Percentiles rank a stretch among this genome's conserved stretches.
phyloP scores from a whole-genome alignment of 2,797 vertebrate species.

The Rallus crepitans region DNA sequence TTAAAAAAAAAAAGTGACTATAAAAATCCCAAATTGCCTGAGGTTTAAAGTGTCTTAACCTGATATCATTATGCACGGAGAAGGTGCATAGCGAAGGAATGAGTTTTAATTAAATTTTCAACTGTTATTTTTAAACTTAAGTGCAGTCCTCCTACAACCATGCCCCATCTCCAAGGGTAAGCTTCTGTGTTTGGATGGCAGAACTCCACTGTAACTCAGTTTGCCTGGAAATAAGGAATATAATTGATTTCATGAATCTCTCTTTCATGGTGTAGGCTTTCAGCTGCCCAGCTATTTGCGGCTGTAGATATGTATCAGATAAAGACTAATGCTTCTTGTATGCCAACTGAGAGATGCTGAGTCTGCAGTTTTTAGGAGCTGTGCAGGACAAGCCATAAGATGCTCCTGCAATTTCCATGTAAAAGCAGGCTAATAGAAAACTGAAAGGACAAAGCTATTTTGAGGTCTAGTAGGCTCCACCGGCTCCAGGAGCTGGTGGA shows the following conservation, averaged over 20 bases:
- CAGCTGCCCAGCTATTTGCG: not conserved
- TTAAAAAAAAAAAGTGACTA: not conserved
- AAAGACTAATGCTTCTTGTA: not conserved
- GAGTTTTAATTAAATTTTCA: conserved; percentile 41
- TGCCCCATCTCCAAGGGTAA: not conserved
- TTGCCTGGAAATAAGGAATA: not conserved
- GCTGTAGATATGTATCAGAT: not conserved
- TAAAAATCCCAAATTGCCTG: conserved; percentile 17
- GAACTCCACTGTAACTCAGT: not conserved
- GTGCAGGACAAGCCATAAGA: not conserved
- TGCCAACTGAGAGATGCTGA: not conserved
- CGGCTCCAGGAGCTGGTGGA: not conserved
- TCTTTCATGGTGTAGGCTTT: not conserved
- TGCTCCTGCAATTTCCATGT: not conserved
- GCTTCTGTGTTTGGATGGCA: not conserved
- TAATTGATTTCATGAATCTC: not conserved
- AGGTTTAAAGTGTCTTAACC: conserved; percentile 2
- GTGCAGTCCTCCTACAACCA: not conserved
- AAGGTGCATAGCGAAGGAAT: not conserved
- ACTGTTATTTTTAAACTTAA: conserved; percentile 13
- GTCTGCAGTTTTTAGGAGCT: not conserved
- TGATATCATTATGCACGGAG: not conserved
- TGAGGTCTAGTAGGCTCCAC: not conserved
- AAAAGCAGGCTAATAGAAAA: not conserved
- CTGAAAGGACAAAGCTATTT: not conserved